Conservation (phyloP, 2,888 invertebrate genomes). For the Calameuta pallipes region DNA sequence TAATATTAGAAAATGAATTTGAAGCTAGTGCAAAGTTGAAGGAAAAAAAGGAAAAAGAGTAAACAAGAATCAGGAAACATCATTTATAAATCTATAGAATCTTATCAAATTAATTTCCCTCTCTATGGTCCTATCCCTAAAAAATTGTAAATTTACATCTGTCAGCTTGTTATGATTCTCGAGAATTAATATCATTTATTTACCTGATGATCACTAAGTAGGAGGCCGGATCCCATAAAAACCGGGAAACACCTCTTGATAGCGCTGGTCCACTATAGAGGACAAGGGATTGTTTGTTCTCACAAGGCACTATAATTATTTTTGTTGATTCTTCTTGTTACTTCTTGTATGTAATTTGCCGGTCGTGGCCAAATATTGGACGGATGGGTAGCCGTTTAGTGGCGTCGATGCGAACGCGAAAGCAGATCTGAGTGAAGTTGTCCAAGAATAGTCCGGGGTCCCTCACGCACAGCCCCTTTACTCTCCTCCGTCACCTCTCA, state of each 20-base stretch:
- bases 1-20: not conserved
- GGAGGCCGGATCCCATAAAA: not conserved
- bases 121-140: not conserved
- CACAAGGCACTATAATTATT: not conserved
- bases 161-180: not conserved
- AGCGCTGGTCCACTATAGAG: not conserved
- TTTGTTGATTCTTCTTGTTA: not conserved
- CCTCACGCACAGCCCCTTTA: conserved; percentile 45
- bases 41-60: no score
- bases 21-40: not conserved
- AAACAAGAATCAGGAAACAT: not conserved
- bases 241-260: not conserved
- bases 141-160: not conserved
- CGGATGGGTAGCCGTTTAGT: conserved; percentile 9
- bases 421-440: conserved; percentile 58
- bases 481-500: conserved; percentile 25
- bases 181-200: not conserved
- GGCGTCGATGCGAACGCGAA: conserved; percentile 50
- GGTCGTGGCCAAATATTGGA: not conserved
- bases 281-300: not conserved
- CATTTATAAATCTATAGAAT: not conserved
- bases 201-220: not conserved
- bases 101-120: not conserved
- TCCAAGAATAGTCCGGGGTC: conserved; percentile 64
- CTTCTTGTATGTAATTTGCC: not conserved